Percentiles rank a stretch among this genome's conserved stretches.
Conservation (phyloP, 2,113 vertebrate species). For the Tenrec ecaudatus region DNA sequence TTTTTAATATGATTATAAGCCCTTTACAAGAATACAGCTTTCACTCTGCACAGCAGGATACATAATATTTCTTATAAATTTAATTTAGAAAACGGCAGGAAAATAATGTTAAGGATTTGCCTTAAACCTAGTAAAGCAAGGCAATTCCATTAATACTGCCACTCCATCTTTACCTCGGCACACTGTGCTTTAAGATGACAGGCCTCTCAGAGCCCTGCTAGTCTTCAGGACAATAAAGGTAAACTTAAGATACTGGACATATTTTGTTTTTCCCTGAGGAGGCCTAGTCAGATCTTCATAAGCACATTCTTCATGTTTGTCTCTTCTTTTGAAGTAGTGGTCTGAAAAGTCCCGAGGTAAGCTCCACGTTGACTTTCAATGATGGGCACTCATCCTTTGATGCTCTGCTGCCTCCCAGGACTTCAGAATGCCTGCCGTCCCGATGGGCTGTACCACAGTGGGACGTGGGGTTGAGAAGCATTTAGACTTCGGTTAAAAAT, state of each 20-base stretch:
- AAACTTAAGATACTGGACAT: conserved; percentile 70
- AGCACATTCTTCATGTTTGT: conserved; percentile 21
- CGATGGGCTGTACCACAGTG: not conserved
- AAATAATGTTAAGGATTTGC: conserved; percentile 84
- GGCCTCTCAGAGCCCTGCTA: conserved; percentile 70
- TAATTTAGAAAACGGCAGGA: conserved; percentile 83
- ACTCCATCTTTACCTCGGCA: conserved; percentile 79
- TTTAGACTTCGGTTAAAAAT: conserved; percentile 25
- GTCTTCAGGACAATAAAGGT: conserved; percentile 77
- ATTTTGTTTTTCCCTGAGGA: conserved; percentile 43
- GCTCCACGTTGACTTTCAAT: conserved; percentile 36
- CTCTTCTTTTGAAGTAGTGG: conserved; percentile 63
- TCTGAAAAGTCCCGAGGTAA: conserved; percentile 32
- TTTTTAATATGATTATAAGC: conserved; percentile 79
- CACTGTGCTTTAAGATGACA: conserved; percentile 74
- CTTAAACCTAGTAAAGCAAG: conserved; percentile 82
- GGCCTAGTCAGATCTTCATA: conserved; percentile 48
- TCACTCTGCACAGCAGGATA: conserved; percentile 76
- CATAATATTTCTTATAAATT: conserved; percentile 82
- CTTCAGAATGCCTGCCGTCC: not conserved
- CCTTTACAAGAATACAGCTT: conserved; percentile 79
- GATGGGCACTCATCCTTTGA: not conserved
- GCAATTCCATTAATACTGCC: conserved; percentile 72
- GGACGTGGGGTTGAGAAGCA: not conserved
- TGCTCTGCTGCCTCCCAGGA: not conserved